Conservation (phyloP, 2,113 vertebrate genomes). For the Corythoichthys intestinalis region DNA sequence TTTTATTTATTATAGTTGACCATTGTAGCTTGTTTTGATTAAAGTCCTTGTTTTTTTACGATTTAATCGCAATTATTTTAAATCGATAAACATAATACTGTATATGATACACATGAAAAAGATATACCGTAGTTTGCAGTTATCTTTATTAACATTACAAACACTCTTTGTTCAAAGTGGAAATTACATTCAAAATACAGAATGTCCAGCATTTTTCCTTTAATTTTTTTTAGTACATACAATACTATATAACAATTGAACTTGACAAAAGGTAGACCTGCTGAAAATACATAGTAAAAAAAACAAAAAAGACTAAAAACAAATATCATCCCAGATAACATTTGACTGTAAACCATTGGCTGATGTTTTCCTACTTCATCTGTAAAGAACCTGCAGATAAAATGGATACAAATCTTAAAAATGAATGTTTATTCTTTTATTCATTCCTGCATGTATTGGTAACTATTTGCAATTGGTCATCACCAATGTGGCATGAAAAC, state of each 20-base stretch:
- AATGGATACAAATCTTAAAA: background rate
- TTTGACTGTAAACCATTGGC: background rate
- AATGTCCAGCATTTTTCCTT: constrained; percentile 70
- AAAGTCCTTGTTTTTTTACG: background rate
- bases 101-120: background rate
- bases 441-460: background rate
- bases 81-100: background rate
- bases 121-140: constrained; percentile 15
- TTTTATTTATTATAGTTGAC: too few species aligned
- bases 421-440: background rate
- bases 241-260: constrained; percentile 19
- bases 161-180: constrained; percentile 36
- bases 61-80: background rate
- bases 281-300: constrained; percentile 26
- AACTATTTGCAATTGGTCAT: background rate
- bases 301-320: constrained; percentile 14
- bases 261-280: constrained; percentile 10
- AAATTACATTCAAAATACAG: constrained; percentile 48
- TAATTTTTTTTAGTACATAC: constrained; percentile 33
- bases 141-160: constrained; percentile 42
- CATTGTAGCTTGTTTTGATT: too few species aligned
- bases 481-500: background rate
- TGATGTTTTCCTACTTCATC: background rate
- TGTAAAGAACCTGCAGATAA: background rate
- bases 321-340: constrained; percentile 1